Evolutionary conservation across 2,113 vertebrate species (phyloP).

Genomic region (Passer montanus): DNA sequence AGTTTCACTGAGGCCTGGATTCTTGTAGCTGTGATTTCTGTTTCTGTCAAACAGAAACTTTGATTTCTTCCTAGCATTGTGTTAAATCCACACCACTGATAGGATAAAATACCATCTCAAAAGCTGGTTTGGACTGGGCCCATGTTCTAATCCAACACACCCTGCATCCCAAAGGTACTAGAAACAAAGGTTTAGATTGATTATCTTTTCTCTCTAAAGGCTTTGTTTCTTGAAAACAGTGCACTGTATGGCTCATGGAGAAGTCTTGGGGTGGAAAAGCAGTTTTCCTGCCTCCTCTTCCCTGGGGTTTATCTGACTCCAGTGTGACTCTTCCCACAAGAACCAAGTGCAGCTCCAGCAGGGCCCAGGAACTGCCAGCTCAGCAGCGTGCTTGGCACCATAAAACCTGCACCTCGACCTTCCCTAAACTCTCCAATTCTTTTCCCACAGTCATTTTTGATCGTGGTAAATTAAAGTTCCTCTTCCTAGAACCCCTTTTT

Average conservation of each 20-base stretch:
- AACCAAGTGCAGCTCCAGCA: accelerated
- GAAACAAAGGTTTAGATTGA: neutral
- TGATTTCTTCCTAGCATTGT: neutral
- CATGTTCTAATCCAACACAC: neutral
- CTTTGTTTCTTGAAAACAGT: neutral
- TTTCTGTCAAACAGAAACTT: neutral
- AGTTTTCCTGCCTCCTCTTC: neutral
- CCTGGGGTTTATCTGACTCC: neutral
- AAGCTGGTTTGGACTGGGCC: neutral
- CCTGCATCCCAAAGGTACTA: neutral
- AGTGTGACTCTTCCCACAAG: neutral
- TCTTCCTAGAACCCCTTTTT: neutral
- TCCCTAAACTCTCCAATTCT: neutral
- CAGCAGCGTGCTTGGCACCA: neutral
- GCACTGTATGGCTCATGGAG: neutral
- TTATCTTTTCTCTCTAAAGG: neutral
- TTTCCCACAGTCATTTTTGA: neutral
- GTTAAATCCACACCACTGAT: neutral
- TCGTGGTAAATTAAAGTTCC: neutral
- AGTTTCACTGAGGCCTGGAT: neutral
- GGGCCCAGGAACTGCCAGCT: neutral
- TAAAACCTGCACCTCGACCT: neutral
- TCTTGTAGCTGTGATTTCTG: neutral
- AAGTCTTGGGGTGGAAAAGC: neutral
- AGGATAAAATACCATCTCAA: neutral